Conservation (phyloP, 2,888 invertebrate species). For the Lycia hirtaria region DNA sequence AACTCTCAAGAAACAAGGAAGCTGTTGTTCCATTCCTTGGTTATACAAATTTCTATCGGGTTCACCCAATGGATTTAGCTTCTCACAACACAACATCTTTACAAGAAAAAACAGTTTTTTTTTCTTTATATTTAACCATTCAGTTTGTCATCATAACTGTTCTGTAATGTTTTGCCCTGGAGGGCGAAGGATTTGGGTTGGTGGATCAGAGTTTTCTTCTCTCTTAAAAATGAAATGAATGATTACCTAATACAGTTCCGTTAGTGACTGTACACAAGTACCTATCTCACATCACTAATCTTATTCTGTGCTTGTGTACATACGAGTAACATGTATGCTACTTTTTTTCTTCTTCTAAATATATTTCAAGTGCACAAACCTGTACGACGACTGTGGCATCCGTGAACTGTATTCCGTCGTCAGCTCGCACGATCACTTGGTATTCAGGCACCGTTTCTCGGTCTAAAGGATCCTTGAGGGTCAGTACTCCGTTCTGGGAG, state of each 20-base stretch:
- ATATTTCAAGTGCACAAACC: conserved; percentile 82
- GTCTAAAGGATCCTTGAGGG: conserved; percentile 92
- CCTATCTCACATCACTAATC: conserved; percentile 35
- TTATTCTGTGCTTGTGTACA: conserved; percentile 31
- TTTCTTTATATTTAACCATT: no score
- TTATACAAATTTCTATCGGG: no score
- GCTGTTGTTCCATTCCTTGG: no score
- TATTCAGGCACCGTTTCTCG: conserved; percentile 93
- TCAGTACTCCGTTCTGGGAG: conserved; percentile 88
- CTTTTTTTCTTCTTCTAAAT: conserved; percentile 28
- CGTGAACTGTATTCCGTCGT: conserved; percentile 95
- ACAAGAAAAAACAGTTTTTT: no score
- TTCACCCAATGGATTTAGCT: no score
- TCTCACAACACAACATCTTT: no score
- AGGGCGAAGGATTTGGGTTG: no score
- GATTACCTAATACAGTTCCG: not conserved
- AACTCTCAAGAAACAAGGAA: no score
- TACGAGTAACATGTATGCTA: conserved; percentile 29
- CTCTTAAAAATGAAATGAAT: no score
- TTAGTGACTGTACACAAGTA: conserved; percentile 30
- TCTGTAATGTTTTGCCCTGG: no score
- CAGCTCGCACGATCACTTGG: conserved; percentile 92
- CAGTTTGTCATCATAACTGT: no score
- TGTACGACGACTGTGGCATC: conserved; percentile 91
- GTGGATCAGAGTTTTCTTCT: no score